Conservation (phyloP, 2,797 vertebrate genomes). For the Arrhamphus sclerolepis region DNA sequence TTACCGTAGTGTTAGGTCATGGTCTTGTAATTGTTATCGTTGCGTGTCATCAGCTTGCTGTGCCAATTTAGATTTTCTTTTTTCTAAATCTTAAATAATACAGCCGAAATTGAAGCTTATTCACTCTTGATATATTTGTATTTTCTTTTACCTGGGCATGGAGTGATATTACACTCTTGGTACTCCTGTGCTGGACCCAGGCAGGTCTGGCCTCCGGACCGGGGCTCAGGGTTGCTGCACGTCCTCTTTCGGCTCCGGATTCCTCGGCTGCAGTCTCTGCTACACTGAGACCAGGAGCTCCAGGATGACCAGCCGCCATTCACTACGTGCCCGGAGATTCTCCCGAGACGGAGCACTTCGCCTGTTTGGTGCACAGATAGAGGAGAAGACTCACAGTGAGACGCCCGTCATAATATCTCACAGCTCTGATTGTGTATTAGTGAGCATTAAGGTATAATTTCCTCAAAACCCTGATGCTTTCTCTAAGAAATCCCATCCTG, state of each 20-base stretch:
- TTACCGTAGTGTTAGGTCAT: conserved; percentile 15
- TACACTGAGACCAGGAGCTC: conserved; percentile 95
- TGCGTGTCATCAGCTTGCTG: conserved; percentile 1
- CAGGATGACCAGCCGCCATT: conserved; percentile 94
- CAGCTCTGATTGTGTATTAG: too few species aligned
- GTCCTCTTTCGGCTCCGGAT: conserved; percentile 91
- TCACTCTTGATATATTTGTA: background rate
- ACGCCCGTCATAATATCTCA: background rate
- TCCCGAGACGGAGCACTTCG: conserved; percentile 89
- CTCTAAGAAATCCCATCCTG: background rate
- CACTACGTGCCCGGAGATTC: conserved; percentile 87
- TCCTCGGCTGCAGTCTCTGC: conserved; percentile 92
- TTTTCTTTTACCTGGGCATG: conserved; percentile 91
- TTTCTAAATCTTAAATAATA: background rate
- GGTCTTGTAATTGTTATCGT: conserved; percentile 11
- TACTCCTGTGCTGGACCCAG: conserved; percentile 90
- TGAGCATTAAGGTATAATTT: too few species aligned
- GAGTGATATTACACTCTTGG: conserved; percentile 95
- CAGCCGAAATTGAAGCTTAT: background rate
- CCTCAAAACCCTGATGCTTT: too few species aligned
- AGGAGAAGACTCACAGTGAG: background rate
- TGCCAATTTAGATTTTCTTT: background rate
- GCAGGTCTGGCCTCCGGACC: conserved; percentile 90
- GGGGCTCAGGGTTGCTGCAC: conserved; percentile 93
- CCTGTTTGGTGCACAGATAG: conserved; percentile 63